Evolutionary conservation across 1,140 invertebrate genomes (phyloP).

Genomic region (Drosophila asahinai): DNA sequence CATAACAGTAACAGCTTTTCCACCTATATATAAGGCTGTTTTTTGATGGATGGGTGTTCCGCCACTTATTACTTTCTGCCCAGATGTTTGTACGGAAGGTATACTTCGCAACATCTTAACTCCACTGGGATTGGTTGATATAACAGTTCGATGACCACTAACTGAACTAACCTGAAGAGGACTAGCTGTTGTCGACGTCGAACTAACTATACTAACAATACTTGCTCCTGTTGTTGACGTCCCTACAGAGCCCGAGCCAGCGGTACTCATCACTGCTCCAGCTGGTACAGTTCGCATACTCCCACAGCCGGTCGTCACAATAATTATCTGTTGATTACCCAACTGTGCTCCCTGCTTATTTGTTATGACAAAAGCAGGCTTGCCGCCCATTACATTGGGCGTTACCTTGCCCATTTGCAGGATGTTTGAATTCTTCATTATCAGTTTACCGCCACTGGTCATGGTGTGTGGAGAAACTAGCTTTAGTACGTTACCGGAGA

Average conservation of each 20-base stretch:
- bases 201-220: constrained; percentile 76
- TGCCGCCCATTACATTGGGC: constrained; percentile 75
- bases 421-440: constrained; percentile 90
- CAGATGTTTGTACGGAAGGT: constrained; percentile 61
- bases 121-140: constrained; percentile 85
- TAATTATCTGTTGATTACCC: constrained; percentile 88
- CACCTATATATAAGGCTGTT: constrained; percentile 87
- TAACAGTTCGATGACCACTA: constrained; percentile 83
- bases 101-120: constrained; percentile 89
- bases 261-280: constrained; percentile 86
- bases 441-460: constrained; percentile 87
- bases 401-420: constrained; percentile 88
- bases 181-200: constrained; percentile 60
- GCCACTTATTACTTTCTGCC: constrained; percentile 29
- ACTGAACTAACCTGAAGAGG: constrained; percentile 35
- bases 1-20: constrained; percentile 90
- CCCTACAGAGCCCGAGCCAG: constrained; percentile 86
- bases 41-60: constrained; percentile 85
- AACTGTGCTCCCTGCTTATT: constrained; percentile 86
- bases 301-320: constrained; percentile 90
- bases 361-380: constrained; percentile 84
- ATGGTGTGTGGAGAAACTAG: constrained; percentile 75
- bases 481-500: constrained; percentile 80
- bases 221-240: constrained; percentile 56
- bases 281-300: constrained; percentile 86